Evolutionary conservation across 2,113 vertebrate genomes (phyloP), one percentile per base, ranked within the genome.

Genomic region (Chaetodon auriga): DNA sequence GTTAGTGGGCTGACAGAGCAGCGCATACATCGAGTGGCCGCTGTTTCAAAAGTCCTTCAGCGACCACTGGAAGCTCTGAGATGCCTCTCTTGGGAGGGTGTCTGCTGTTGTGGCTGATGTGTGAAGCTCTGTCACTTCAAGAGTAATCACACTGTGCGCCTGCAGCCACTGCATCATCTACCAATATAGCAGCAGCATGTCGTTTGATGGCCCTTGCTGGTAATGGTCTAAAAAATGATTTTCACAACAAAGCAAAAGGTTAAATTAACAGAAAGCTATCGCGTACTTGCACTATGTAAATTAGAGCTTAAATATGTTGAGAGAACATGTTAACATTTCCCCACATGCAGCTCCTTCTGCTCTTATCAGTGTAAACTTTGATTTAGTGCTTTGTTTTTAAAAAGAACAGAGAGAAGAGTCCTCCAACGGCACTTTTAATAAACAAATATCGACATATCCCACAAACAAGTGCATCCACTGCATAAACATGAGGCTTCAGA

Each of bases 61-160:
- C 41, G 0, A 23, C 74, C 72, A 70, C 53, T 78, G 45, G 46
- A 68, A 62, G 65, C 82, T 75, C 46, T 0, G 68, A 65, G 68
- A 35, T 21, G 35, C 46, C 75, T 75, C 89, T 84, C 78, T 7
- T 36, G 68, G 80, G 89, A 82, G 30, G 68, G 18, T 48, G 35
- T 69, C 66, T 71, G 75, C 54, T 36, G 30, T 45, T 82, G 82
- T 61, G 55, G 66, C 58, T 48, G 25, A 76, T 71, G 75, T 83
- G 86, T 76, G 74, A 87, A 78, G 65, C 69, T 80, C 78, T 71
- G 18, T 45, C 71, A 70, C 74, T 84, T 87, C 57, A 87, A 75
- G 57, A 62, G 60, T 76, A 77, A 86, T 84, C 78, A 84, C 15
- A 68, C 64, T 19, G 16, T 45, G 9, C 55, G 74, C 70, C 62